A percentile compares a stretch with the other conserved stretches of the same genome.
phyloP scores from a whole-genome alignment of 1,140 invertebrate genomes.

The Drosophila willistoni region DNA sequence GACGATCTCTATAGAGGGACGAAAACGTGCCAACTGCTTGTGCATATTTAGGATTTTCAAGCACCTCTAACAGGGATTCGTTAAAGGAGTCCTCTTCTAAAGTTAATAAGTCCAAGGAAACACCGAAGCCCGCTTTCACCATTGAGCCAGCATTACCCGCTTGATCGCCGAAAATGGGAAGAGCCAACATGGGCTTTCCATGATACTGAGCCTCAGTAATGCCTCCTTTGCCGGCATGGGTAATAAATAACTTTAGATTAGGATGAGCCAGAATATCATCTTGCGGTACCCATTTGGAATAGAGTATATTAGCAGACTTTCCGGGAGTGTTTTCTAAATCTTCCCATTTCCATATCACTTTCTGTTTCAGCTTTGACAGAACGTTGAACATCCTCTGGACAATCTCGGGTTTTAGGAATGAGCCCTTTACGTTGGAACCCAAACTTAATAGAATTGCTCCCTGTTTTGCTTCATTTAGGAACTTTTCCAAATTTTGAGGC shows the following conservation, averaged over 20 bases:
- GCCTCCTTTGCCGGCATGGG: conserved; percentile 88
- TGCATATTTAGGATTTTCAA: conserved; percentile 46
- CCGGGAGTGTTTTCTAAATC: conserved; percentile 84
- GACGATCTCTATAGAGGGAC: conserved; percentile 55
- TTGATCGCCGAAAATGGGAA: conserved; percentile 88
- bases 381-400: conserved; percentile 81
- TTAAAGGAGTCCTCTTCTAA: conserved; percentile 75
- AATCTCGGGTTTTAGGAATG: conserved; percentile 75
- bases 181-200: conserved; percentile 87
- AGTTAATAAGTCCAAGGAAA: conserved; percentile 66
- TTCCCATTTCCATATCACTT: conserved; percentile 86
- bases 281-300: conserved; percentile 88
- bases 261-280: conserved; percentile 87
- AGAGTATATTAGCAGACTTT: conserved; percentile 85
- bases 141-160: conserved; percentile 83
- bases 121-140: conserved; percentile 83
- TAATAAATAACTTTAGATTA: conserved; percentile 87
- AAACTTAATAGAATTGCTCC: conserved; percentile 86
- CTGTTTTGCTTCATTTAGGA: conserved; percentile 82
- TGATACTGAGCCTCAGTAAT: conserved; percentile 88
- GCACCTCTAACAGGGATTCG: conserved; percentile 31
- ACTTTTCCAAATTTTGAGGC: conserved; percentile 60
- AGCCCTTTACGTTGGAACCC: conserved; percentile 83
- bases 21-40: conserved; percentile 38
- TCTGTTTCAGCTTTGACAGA: conserved; percentile 83